phyloP scores from a whole-genome alignment of 2,113 vertebrate species.

The Carollia perspicillata region DNA sequence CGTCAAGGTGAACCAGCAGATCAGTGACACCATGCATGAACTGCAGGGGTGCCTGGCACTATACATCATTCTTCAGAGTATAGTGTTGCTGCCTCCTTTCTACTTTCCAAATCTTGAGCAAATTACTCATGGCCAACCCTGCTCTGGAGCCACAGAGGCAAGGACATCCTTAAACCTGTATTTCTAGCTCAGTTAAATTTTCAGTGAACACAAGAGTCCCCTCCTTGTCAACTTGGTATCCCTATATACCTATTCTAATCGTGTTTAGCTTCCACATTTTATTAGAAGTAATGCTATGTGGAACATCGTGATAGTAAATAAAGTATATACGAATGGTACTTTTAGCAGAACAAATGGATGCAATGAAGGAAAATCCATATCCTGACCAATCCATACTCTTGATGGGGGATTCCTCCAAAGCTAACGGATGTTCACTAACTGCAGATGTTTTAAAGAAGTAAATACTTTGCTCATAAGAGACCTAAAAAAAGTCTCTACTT shows the following conservation, averaged over 20 bases:
- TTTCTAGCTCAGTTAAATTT: neutral
- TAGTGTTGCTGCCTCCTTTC: neutral
- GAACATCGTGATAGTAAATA: neutral
- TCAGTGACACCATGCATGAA: neutral
- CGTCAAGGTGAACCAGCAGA: neutral
- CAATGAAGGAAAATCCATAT: neutral
- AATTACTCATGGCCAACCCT: neutral
- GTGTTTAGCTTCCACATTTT: neutral
- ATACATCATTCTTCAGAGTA: neutral
- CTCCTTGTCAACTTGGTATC: neutral
- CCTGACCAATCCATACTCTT: neutral
- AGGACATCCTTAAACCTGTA: neutral
- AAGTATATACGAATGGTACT: neutral
- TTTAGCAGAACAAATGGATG: neutral
- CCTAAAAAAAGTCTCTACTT: constrained; percentile 75
- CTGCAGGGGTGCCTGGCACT: no score
- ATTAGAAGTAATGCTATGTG: neutral
- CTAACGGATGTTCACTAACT: constrained; percentile 51
- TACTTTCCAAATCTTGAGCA: neutral
- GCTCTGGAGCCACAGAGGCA: neutral
- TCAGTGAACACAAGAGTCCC: neutral
- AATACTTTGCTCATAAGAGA: constrained; percentile 67
- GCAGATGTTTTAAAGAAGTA: constrained; percentile 65
- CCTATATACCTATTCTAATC: neutral
- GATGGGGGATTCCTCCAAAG: constrained; percentile 2